Evolutionary conservation across 37 sponge, comb jelly and placozoan genomes (phyloP), one percentile per base, ranked within the genome.

Genomic region (Hormiphora californensis): DNA sequence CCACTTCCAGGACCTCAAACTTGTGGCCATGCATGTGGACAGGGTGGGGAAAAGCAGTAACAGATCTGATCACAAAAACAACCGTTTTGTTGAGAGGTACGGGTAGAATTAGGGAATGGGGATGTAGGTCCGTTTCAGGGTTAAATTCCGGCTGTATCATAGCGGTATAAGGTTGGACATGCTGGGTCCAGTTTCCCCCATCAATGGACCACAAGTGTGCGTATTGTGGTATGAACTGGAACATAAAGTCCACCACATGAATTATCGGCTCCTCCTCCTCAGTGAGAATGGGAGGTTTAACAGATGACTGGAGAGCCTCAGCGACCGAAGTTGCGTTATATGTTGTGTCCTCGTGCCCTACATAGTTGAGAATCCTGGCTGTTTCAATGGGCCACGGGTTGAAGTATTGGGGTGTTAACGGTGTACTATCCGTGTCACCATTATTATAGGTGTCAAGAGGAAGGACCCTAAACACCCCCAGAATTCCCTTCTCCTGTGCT

Each of bases 1-100:
- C 67, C 5, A 65, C 37, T 38, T 65, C 67, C 67, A 65, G 67
- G 9, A 65, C 37, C 28, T 65, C 67, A 34, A 65, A 65, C 37
- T 65, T 30, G 67, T 65, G 67, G 3, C 67, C 67, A 38, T 65
- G 67, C 1, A 65, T 35, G 67, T 65, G 67, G 2, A 65, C 35
- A 15, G 67, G 67, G 67, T 65, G 67, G 28, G 33, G 33, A 19
- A 30, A 30, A 15, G 33, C 37, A 15, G 67, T 34, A 38, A 33
- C 37, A 38, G 67, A 65, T 7, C 67, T 35, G 33, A 65, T 34
- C 8, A 65, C 67, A 3, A 65, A 38, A 33, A 38, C 35, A 15
- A 65, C 67, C 3, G 67, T 36, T 33, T 65, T 65, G 37, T 65
- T 33, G 3, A 33, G 4, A 33, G 67, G 67, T 38, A 65, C 11